phyloP scores from a whole-genome alignment of 2,888 invertebrate species.

The Campoletis raptor region DNA sequence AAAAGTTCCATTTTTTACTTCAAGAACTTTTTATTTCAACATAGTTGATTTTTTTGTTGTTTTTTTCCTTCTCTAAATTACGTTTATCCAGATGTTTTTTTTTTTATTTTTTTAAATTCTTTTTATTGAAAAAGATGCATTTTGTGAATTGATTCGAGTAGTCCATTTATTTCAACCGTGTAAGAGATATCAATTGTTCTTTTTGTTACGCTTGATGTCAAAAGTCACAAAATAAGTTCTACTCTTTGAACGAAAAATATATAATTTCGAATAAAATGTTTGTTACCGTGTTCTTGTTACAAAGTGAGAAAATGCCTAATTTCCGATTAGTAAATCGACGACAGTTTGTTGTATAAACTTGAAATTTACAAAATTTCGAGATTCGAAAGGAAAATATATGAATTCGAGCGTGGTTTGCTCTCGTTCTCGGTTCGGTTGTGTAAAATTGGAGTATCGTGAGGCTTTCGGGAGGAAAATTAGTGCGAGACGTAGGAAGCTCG shows the following conservation, averaged over 20 bases:
- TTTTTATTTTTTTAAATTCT: neutral
- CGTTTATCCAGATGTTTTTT: neutral
- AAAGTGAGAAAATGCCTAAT: neutral
- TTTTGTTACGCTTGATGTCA: neutral
- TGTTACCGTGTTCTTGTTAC: neutral
- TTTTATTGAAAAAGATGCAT: neutral
- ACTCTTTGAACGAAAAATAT: neutral
- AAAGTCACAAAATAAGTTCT: neutral
- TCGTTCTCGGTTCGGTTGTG: conserved; percentile 1
- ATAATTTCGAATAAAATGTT: neutral
- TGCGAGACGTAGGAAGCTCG: neutral
- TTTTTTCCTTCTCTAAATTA: neutral
- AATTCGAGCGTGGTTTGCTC: conserved; percentile 16
- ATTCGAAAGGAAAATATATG: neutral
- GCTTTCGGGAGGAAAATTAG: neutral
- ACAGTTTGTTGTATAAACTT: conserved; percentile 65
- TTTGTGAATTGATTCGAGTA: neutral
- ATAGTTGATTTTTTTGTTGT: neutral
- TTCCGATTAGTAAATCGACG: conserved; percentile 34
- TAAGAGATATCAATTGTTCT: neutral
- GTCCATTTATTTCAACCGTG: neutral
- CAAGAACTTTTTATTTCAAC: neutral
- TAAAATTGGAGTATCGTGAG: conserved; percentile 16
- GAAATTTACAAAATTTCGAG: neutral
- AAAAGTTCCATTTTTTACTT: neutral